Percentiles rank a stretch among this genome's conserved stretches.
Conservation (phyloP, 2,888 invertebrate species). For the Drosophila acutilabella region DNA sequence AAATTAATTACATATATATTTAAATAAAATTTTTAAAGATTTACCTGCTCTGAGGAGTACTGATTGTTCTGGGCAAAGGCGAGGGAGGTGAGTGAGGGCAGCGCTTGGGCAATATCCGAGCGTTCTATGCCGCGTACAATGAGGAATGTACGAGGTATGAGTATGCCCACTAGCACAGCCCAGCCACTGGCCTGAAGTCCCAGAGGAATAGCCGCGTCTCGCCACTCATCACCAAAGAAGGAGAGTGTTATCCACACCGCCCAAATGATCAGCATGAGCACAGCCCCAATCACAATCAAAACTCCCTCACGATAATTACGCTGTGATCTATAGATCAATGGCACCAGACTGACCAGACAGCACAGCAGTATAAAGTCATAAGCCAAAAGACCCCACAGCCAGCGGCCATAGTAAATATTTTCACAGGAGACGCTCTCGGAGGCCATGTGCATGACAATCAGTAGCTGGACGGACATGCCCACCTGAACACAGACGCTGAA, state of each 20-base stretch:
- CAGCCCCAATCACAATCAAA: conserved; percentile 86
- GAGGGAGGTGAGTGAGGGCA: conserved; percentile 86
- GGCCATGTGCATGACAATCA: conserved; percentile 85
- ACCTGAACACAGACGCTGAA: conserved; percentile 88
- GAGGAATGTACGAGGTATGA: conserved; percentile 89
- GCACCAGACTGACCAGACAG: conserved; percentile 87
- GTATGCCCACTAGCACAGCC: conserved; percentile 87
- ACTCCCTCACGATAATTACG: conserved; percentile 90
- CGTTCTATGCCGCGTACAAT: conserved; percentile 88
- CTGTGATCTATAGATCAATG: conserved; percentile 88
- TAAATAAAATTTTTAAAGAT: neutral
- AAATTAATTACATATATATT: neutral
- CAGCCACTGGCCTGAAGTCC: conserved; percentile 88
- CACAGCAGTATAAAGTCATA: conserved; percentile 88
- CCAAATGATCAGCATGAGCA: conserved; percentile 87
- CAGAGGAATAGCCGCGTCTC: conserved; percentile 87
- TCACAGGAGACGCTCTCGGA: conserved; percentile 86
- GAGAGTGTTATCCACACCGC: conserved; percentile 87
- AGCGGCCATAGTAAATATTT: conserved; percentile 85
- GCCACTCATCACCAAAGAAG: conserved; percentile 86
- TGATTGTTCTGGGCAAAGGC: conserved; percentile 85
- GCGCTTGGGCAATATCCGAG: conserved; percentile 87
- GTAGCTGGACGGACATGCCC: conserved; percentile 86
- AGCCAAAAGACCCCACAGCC: conserved; percentile 86
- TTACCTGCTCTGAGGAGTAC: conserved; percentile 85